These are phyloP conservation scores for Globia sparganii DNA, from an alignment of 2,888 invertebrate species.

Conservation along the genomic window DNA sequence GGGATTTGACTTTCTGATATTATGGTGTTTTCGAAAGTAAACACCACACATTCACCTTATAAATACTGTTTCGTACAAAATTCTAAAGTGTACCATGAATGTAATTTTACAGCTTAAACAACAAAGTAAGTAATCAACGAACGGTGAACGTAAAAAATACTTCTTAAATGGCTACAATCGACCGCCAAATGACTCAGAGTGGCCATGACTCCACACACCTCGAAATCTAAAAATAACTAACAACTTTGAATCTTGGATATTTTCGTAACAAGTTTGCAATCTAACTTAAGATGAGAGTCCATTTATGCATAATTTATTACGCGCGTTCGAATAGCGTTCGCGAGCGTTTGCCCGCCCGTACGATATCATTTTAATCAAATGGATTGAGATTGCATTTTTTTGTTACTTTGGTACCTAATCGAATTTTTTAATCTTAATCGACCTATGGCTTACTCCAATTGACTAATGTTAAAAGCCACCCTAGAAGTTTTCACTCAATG, in stretches of 20 bases:
- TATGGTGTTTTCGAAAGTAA: slow-evolving; percentile 22
- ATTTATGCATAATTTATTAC: slow-evolving; percentile 18
- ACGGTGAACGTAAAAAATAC: slow-evolving; percentile 52
- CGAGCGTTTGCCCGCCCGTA: background rate
- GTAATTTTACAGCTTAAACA: slow-evolving; percentile 48
- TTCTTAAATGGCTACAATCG: slow-evolving; percentile 41
- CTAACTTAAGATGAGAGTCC: slow-evolving; percentile 28
- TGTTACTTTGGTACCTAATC: background rate
- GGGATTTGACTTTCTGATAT: background rate
- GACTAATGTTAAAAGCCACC: background rate
- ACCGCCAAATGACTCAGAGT: slow-evolving; percentile 66
- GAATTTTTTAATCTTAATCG: background rate
- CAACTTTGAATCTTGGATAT: slow-evolving; percentile 67
- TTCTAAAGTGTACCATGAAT: slow-evolving; percentile 32
- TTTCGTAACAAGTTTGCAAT: slow-evolving; percentile 70
- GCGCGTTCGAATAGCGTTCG: background rate
- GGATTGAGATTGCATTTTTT: background rate
- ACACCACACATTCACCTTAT: slow-evolving; percentile 6
- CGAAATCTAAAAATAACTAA: slow-evolving; percentile 69
- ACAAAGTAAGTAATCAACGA: slow-evolving; percentile 54
- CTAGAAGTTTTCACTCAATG: too few relatives aligned
- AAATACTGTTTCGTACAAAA: slow-evolving; percentile 8
- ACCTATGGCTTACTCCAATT: background rate
- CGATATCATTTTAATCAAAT: background rate
- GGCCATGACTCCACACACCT: slow-evolving; percentile 70